Conservation (phyloP, 2,888 invertebrate species). For the Sinhomidia bicolor region DNA sequence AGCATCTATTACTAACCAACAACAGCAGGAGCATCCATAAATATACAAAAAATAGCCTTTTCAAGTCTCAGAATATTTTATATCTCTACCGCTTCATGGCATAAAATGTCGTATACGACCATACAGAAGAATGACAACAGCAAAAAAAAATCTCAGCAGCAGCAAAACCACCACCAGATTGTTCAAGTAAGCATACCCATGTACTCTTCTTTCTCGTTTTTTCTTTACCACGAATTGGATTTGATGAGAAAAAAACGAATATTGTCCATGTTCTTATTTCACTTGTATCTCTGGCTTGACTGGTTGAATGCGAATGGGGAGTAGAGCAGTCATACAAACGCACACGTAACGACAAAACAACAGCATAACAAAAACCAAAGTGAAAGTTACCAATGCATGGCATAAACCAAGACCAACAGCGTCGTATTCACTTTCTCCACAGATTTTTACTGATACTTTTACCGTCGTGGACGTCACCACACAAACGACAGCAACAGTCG, state of each 20-base stretch:
- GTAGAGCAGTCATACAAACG: neutral
- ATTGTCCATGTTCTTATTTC: constrained; percentile 37
- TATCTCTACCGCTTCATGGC: neutral
- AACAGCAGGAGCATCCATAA: constrained; percentile 4
- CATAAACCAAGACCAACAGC: neutral
- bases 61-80: neutral
- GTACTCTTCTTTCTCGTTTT: no score
- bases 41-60: neutral
- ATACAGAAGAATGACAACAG: neutral
- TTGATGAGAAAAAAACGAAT: constrained; percentile 47
- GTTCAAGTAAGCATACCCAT: no score
- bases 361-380: neutral
- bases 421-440: constrained; percentile 34
- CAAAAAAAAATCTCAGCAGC: no score
- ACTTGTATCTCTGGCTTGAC: neutral
- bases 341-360: neutral
- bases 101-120: neutral
- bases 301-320: constrained; percentile 1
- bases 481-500: neutral
- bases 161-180: no score
- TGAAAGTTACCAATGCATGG: no score
- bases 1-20: neutral
- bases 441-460: constrained; percentile 39
- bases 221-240: no score
- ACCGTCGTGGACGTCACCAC: constrained; percentile 5